Conservation (phyloP, 2,888 invertebrate genomes). For the Portevinia maculata region DNA sequence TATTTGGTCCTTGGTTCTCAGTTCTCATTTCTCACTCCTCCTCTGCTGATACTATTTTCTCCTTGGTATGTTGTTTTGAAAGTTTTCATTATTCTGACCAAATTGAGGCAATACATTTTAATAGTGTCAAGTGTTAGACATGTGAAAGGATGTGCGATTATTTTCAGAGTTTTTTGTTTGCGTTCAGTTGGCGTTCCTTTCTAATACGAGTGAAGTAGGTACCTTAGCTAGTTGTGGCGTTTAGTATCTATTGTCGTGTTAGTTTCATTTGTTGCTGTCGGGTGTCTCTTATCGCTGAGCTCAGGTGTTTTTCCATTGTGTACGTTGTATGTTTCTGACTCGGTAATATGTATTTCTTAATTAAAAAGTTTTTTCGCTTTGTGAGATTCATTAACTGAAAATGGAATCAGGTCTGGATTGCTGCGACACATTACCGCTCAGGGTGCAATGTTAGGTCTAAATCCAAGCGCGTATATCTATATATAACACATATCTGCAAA, state of each 20-base stretch:
- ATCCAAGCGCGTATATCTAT: conserved; percentile 39
- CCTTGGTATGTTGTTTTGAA: conserved; percentile 63
- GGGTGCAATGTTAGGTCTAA: conserved; percentile 39
- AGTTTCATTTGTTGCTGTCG: conserved; percentile 56
- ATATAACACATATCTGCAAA: too few relatives aligned
- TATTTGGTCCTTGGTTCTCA: background rate
- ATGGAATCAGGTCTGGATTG: conserved; percentile 35
- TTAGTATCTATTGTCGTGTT: conserved; percentile 17
- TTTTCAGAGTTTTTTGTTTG: conserved; percentile 23
- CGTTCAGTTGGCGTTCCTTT: background rate
- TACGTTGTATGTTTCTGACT: conserved; percentile 10
- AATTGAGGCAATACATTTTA: conserved; percentile 74
- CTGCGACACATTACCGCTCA: background rate
- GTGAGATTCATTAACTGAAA: conserved; percentile 69
- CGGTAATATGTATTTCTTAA: conserved; percentile 65
- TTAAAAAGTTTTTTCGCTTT: conserved; percentile 70
- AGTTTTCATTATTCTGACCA: conserved; percentile 72
- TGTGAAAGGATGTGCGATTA: conserved; percentile 72
- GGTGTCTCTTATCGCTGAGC: background rate
- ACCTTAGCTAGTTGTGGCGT: background rate
- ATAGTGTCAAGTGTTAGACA: conserved; percentile 74
- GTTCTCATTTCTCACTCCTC: too few relatives aligned
- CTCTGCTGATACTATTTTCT: conserved; percentile 14
- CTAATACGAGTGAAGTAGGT: background rate
- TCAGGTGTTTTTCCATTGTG: conserved; percentile 15